A percentile compares a stretch with the other conserved stretches of the same genome.
Conservation (phyloP, 2,797 vertebrate species). For the Chelidonichthys spinosus region DNA sequence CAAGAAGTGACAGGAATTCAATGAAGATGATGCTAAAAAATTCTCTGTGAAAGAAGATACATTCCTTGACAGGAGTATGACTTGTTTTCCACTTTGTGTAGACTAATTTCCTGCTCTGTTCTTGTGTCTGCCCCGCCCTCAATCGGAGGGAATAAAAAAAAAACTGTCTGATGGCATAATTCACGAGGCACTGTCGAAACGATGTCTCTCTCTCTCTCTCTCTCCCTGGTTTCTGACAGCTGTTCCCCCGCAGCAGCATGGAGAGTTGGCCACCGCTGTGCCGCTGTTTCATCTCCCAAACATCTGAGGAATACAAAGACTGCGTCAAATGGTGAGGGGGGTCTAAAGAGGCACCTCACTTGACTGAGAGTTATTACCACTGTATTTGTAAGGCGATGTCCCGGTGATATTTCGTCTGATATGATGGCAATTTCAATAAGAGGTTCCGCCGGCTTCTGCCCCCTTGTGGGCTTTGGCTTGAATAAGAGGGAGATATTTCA, state of each 20-base stretch:
- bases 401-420: conserved; percentile 77
- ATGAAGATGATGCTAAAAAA: conserved; percentile 42
- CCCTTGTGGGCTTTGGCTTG: conserved; percentile 71
- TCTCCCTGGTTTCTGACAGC: conserved; percentile 53
- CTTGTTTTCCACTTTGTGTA: conserved; percentile 32
- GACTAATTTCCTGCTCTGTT: conserved; percentile 43
- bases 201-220: conserved; percentile 9
- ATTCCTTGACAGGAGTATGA: conserved; percentile 30
- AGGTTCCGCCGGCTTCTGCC: conserved; percentile 69
- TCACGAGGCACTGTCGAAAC: conserved; percentile 23
- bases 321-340: conserved; percentile 56
- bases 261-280: conserved; percentile 49
- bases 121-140: conserved; percentile 15
- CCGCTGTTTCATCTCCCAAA: conserved; percentile 73
- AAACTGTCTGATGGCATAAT: conserved; percentile 31
- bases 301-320: conserved; percentile 74
- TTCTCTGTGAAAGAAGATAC: conserved; percentile 28
- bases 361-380: conserved; percentile 79
- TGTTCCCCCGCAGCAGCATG: conserved; percentile 48
- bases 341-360: conserved; percentile 72
- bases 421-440: conserved; percentile 84
- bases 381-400: conserved; percentile 79
- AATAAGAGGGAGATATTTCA: conserved; percentile 77
- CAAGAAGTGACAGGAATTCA: conserved; percentile 40
- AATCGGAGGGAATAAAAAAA: conserved; percentile 17